Evolutionary conservation across 2,113 vertebrate genomes (phyloP), one percentile per base, ranked within the genome.

Genomic region (Xenopus laevis): DNA sequence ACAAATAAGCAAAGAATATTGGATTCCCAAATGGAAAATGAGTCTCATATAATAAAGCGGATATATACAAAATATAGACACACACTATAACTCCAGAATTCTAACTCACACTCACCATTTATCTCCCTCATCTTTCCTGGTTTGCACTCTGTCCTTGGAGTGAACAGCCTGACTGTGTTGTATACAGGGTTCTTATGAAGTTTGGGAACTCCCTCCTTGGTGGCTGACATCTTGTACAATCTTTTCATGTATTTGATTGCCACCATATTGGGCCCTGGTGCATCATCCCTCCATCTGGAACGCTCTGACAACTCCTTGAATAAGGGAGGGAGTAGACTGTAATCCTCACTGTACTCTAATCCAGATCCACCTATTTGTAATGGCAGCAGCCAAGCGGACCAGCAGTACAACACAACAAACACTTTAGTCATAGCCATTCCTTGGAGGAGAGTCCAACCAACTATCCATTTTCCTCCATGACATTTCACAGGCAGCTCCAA

Each of bases 131-230:
- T 90, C 89, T 79, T 79, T 47, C 55, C 66, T 81, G 21, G 46
- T 47, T 84, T 78, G 68, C 90, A 93, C 7, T 93, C 92, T 7
- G 89, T 84, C 16, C 82, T 86, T 0, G 96, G 93, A 0, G 91
- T 90, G 81, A 99, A 93, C 57, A 99, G 88, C 0, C 96, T 87
- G 18, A 96, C 88, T 0, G 95, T 98, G 88, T 98, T 97, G 77
- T 93, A 96, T 55, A 88, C 80, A 50, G 87, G 86, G 13, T 83
- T 83, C 20, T 78, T 83, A 7, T 65, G 81, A n/a, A 84, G 80
- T 60, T 88, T 94, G 3, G 91, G 86, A 64, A 91, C 86, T 50
- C 94, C 90, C 60, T 94, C 92, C 67, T 88, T 89, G 66, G 89
- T 91, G 10, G 93, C 87, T 0, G 89, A 92, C 68, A 86, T 85